Evolutionary conservation across 2,888 invertebrate species (phyloP).

Genomic region (Diarsia brunnea): DNA sequence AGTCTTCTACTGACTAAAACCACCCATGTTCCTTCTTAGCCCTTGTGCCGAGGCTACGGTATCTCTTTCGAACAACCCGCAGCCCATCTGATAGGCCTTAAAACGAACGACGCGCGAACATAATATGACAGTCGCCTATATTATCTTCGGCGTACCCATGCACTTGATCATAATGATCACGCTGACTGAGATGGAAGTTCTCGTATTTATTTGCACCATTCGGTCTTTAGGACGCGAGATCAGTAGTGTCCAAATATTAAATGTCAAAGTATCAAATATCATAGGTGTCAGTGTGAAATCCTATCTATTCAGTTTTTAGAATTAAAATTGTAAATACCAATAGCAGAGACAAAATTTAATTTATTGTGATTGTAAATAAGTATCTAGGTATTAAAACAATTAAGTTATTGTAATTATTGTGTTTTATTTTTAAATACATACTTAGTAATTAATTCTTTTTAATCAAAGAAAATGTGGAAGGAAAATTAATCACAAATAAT

Average conservation of each 20-base stretch:
- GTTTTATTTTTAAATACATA: slow-evolving; percentile 14
- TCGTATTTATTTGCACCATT: neutral
- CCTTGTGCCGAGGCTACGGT: too few relatives aligned
- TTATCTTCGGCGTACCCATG: neutral
- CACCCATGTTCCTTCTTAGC: too few relatives aligned
- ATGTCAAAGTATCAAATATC: neutral
- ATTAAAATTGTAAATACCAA: neutral
- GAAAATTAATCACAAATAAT: neutral
- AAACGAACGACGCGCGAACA: neutral
- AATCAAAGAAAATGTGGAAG: neutral
- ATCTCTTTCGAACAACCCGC: too few relatives aligned
- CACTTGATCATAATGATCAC: neutral
- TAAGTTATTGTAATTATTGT: neutral
- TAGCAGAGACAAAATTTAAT: neutral
- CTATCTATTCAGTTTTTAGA: neutral
- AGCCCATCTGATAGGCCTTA: neutral
- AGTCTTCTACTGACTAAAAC: too few relatives aligned
- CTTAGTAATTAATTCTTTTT: too few relatives aligned
- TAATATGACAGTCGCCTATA: too few relatives aligned
- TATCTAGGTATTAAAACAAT: neutral
- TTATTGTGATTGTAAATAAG: slow-evolving; percentile 29
- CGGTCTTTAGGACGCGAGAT: neutral
- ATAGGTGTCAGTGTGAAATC: neutral
- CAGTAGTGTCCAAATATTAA: neutral
- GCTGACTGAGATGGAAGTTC: neutral